These are phyloP conservation scores for Yponomeuta evonymella DNA, from an alignment of 2,888 invertebrate genomes.

Conservation along the genomic window DNA sequence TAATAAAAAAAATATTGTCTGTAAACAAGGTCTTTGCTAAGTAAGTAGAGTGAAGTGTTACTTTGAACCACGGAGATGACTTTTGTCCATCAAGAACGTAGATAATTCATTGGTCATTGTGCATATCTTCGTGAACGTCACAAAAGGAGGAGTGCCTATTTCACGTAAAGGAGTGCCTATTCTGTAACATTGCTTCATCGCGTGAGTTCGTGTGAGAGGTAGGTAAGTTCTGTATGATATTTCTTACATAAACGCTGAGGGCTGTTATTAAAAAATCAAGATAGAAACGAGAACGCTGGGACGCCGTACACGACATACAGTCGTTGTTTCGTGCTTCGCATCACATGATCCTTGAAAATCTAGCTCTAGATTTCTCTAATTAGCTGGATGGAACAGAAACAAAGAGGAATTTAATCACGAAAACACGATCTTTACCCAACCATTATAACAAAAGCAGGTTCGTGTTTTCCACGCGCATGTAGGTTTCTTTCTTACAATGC, in stretches of 20 bases:
- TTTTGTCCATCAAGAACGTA: too few species aligned
- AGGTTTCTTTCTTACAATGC: too few species aligned
- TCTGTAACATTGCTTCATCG: constrained; percentile 25
- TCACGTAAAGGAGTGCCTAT: constrained; percentile 27
- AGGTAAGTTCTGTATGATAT: constrained; percentile 45
- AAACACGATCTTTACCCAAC: neutral
- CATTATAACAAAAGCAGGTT: too few species aligned
- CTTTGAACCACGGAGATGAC: too few species aligned
- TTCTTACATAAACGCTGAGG: constrained; percentile 41
- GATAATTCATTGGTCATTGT: too few species aligned
- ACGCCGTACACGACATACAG: constrained; percentile 48
- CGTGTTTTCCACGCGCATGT: too few species aligned
- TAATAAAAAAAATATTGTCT: neutral
- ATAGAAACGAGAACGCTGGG: constrained; percentile 57
- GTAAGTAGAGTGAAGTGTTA: too few species aligned
- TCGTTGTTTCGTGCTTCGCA: constrained; percentile 34
- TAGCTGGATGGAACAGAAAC: constrained; percentile 2
- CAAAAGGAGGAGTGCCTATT: too few species aligned
- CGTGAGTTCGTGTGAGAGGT: constrained; percentile 31
- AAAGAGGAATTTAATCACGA: neutral
- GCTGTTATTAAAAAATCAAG: constrained; percentile 55
- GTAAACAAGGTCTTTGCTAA: neutral
- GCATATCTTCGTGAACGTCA: too few species aligned
- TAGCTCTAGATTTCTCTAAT: neutral
- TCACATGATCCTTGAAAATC: too few species aligned